phyloP scores from a whole-genome alignment of 37 sponge, comb jelly and placozoan species.

The Halisarca cf. caerulea region DNA sequence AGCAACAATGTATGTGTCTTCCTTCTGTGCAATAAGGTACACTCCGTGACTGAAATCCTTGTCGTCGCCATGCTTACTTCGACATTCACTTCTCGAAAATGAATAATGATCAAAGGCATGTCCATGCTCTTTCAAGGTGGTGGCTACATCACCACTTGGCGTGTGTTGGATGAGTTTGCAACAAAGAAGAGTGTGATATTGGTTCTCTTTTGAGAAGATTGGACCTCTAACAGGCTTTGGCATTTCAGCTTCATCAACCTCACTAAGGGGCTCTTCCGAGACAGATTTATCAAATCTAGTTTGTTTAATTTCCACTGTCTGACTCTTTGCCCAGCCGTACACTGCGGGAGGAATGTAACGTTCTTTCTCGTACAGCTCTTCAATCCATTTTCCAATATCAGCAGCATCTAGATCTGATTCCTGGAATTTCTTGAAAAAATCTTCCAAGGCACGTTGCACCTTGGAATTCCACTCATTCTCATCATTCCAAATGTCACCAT shows the following conservation, averaged over 20 bases:
- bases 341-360: conserved; percentile 9
- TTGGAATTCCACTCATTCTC: neutral
- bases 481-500: neutral
- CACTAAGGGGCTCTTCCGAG: neutral
- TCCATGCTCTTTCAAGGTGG: neutral
- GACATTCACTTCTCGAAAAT: conserved; percentile 24
- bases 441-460: neutral
- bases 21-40: conserved; percentile 53
- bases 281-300: too few relatives aligned
- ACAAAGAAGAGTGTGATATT: conserved; percentile 50
- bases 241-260: neutral
- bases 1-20: conserved; percentile 33
- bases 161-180: conserved; percentile 31
- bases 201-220: conserved; percentile 52
- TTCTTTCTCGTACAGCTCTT: neutral
- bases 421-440: neutral
- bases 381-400: neutral
- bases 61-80: neutral
- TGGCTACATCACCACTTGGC: neutral
- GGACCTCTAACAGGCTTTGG: conserved; percentile 5
- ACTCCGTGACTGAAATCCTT: conserved; percentile 3
- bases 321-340: neutral
- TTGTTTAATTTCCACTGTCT: neutral
- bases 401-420: neutral
- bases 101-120: conserved; percentile 48